phyloP scores from a whole-genome alignment of 2,113 vertebrate species.

The Lipophrys pholis region DNA sequence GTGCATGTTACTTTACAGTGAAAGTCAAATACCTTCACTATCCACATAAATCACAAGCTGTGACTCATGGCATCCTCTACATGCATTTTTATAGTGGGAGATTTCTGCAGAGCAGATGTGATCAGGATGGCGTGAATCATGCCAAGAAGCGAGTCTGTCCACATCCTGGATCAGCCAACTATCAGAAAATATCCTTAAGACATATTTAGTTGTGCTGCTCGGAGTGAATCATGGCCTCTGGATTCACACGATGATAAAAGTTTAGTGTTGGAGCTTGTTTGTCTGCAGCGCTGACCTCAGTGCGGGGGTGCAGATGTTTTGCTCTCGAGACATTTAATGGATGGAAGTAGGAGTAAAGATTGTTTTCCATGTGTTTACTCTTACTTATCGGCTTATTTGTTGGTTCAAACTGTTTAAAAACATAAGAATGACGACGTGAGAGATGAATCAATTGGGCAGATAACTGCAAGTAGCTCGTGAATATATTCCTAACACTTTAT shows the following conservation, averaged over 20 bases:
- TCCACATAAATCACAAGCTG: constrained; percentile 27
- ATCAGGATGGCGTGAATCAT: not conserved
- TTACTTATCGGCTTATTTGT: not conserved
- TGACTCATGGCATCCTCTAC: constrained; percentile 33
- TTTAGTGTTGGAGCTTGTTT: constrained; percentile 48
- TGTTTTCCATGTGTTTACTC: constrained; percentile 2
- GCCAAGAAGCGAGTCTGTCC: constrained; percentile 11
- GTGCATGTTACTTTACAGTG: not conserved
- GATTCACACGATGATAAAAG: constrained; percentile 38
- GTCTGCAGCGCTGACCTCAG: constrained; percentile 45
- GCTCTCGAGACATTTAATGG: constrained; percentile 26
- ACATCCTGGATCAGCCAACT: constrained; percentile 52
- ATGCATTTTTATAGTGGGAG: constrained; percentile 14
- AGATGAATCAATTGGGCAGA: constrained; percentile 25
- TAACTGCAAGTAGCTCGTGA: constrained; percentile 19
- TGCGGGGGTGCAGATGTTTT: constrained; percentile 26
- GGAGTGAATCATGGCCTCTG: constrained; percentile 30
- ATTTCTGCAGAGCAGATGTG: constrained; percentile 11
- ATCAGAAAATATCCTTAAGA: constrained; percentile 50
- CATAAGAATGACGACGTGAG: not conserved
- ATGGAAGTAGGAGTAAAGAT: not conserved
- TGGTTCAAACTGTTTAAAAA: not conserved
- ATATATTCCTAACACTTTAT: constrained; percentile 11
- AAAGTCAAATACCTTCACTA: not conserved
- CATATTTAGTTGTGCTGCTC: constrained; percentile 6